Evolutionary conservation across 2,797 vertebrate species (phyloP).

Genomic region (Schizopygopsis pylzovi): DNA sequence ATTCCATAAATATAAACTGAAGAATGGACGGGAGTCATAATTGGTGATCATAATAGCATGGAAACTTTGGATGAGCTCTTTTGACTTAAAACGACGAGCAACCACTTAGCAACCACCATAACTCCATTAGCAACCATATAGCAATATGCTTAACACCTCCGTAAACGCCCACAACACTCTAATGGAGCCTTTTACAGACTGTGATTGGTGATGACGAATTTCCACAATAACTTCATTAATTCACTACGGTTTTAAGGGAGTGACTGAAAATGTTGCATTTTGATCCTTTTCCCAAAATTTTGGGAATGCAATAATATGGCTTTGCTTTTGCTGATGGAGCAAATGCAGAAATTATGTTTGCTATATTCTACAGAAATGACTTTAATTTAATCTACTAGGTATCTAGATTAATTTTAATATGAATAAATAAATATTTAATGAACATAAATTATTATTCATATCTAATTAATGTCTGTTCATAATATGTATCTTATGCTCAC

Average conservation of each 20-base stretch:
- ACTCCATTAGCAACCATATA: neutral
- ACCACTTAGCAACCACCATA: neutral
- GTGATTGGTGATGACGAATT: slow-evolving; percentile 1
- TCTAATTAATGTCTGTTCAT: too few relatives aligned
- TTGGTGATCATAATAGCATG: neutral
- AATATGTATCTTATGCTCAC: neutral
- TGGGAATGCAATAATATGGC: neutral
- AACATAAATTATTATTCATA: too few relatives aligned
- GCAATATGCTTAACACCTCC: neutral
- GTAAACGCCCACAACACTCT: neutral
- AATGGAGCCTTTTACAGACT: slow-evolving; percentile 1
- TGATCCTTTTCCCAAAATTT: neutral
- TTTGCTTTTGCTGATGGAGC: neutral
- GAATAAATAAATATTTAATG: neutral
- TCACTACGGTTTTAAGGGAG: neutral
- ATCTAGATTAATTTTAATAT: neutral
- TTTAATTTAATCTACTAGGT: neutral
- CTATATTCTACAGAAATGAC: neutral
- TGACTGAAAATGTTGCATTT: neutral
- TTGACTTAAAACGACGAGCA: neutral
- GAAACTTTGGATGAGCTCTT: neutral
- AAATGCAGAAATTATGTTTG: neutral
- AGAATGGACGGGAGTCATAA: neutral
- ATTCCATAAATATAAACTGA: neutral
- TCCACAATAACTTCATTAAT: neutral